Evolutionary conservation across 2,113 vertebrate species (phyloP).

Genomic region (Silurus meridionalis): DNA sequence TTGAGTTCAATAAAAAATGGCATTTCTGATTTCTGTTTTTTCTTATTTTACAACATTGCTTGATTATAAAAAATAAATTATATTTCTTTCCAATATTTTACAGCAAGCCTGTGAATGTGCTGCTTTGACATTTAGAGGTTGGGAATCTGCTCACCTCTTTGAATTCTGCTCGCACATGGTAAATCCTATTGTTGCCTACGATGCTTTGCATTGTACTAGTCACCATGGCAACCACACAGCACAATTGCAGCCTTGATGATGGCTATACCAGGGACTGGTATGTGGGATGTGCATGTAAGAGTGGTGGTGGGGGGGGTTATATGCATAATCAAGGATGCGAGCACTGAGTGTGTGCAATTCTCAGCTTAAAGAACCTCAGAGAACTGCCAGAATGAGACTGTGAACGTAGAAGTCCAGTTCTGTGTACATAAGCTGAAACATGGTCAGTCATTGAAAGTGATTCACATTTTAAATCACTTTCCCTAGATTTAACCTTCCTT

Average conservation of each 20-base stretch:
- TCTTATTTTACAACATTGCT: too few relatives aligned
- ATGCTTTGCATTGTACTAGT: slow-evolving; percentile 39
- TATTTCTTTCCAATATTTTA: neutral
- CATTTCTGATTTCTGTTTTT: neutral
- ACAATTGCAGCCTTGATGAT: slow-evolving; percentile 21
- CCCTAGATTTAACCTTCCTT: neutral
- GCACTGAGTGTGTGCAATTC: slow-evolving; percentile 11
- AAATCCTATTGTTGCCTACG: slow-evolving; percentile 47
- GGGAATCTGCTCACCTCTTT: slow-evolving; percentile 21
- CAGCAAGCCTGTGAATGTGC: neutral
- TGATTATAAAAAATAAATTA: neutral
- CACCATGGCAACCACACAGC: slow-evolving; percentile 42
- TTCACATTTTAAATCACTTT: slow-evolving; percentile 3
- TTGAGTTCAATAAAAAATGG: neutral
- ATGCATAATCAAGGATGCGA: slow-evolving; percentile 49
- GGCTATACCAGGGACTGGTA: slow-evolving; percentile 5
- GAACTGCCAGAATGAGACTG: slow-evolving; percentile 10
- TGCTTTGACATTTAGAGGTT: neutral
- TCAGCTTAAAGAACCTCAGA: slow-evolving; percentile 10
- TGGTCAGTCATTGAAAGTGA: neutral
- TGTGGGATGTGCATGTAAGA: neutral
- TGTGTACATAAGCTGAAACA: neutral
- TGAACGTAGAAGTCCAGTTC: neutral
- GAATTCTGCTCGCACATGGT: slow-evolving; percentile 29
- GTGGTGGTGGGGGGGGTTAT: neutral